Evolutionary conservation across 2,113 vertebrate genomes (phyloP), one percentile per base, ranked within the genome.

Genomic region (Chamaea fasciata): DNA sequence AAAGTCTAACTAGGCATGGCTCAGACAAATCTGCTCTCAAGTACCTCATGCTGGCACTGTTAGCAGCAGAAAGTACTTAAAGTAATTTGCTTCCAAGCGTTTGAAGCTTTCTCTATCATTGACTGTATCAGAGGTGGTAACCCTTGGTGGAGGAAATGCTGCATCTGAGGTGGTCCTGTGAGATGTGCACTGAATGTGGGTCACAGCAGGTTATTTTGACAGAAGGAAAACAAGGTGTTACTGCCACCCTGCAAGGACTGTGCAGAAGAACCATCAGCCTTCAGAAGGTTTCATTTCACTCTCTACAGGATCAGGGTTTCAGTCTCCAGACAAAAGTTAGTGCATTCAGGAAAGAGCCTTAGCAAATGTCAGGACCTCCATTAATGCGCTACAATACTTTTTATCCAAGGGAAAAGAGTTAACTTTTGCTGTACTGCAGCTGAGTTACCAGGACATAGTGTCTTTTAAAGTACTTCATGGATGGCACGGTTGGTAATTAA

Each of bases 41-140:
- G 69, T 83, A 83, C 52, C 33, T 89, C 80, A 76, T 53, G 65
- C 76, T 92, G 80, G 31, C 21, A 8, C n/a, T 37, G 41, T 57
- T 90, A 76, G 62, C 44, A 69, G n/a, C 30, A 60, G 44, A 93
- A 91, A 91, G 62, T 67, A 75, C 91, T 94, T 91, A 78, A 79
- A 83, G 68, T 52, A 53, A 95, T 87, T 94, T 94, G 5, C 44
- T 90, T 90, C 44, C 47, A 30, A 80, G 52, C 7, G 14, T 33
- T 77, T 15, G 15, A 85, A 90, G 53, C 41, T 83, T 67, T 83
- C 56, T 52, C 24, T 86, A 15, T 35, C 53, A 68, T 75, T 0
- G 3, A 42, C 65, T 79, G 49, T 78, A 49, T 81, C 76, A 64
- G 71, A 94, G 44, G 37, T 0, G 0, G 64, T 69, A 82, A 52